phyloP scores from a whole-genome alignment of 2,113 vertebrate genomes.

The Physeter macrocephalus region DNA sequence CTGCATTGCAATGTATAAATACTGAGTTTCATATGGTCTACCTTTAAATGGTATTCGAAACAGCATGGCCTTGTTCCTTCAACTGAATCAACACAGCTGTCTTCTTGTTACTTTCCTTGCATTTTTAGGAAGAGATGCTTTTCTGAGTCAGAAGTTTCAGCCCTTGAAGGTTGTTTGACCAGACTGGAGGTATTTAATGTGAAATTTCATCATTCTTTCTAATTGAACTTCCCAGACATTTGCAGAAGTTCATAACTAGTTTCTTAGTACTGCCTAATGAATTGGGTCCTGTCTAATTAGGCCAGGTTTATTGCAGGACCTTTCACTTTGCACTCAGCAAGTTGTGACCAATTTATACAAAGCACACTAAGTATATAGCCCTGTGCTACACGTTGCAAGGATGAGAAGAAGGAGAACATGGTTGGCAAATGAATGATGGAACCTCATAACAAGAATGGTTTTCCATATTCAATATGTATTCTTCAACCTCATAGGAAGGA shows the following conservation, averaged over 20 bases:
- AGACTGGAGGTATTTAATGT: constrained; percentile 71
- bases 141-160: constrained; percentile 68
- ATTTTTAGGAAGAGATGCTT: constrained; percentile 72
- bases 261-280: not conserved
- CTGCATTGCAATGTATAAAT: constrained; percentile 69
- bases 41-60: constrained; percentile 73
- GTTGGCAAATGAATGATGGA: not conserved
- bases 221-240: constrained; percentile 50
- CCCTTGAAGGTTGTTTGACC: constrained; percentile 65
- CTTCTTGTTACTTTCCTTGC: constrained; percentile 63
- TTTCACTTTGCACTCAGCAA: not conserved
- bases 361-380: not conserved
- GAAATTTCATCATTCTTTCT: constrained; percentile 52
- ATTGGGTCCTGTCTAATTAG: not conserved
- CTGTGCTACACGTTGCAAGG: not conserved
- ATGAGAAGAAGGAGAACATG: not conserved
- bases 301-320: not conserved
- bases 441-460: not conserved
- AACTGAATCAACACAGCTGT: constrained; percentile 73
- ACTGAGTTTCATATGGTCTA: constrained; percentile 72
- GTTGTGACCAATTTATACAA: not conserved
- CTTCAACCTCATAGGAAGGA: not conserved
- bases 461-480: not conserved
- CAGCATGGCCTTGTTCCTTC: constrained; percentile 70
- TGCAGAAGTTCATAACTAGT: constrained; percentile 47